A percentile compares a stretch with the other conserved stretches of the same genome.
phyloP scores from a whole-genome alignment of 2,888 invertebrate genomes.

The Drosophila merina region DNA sequence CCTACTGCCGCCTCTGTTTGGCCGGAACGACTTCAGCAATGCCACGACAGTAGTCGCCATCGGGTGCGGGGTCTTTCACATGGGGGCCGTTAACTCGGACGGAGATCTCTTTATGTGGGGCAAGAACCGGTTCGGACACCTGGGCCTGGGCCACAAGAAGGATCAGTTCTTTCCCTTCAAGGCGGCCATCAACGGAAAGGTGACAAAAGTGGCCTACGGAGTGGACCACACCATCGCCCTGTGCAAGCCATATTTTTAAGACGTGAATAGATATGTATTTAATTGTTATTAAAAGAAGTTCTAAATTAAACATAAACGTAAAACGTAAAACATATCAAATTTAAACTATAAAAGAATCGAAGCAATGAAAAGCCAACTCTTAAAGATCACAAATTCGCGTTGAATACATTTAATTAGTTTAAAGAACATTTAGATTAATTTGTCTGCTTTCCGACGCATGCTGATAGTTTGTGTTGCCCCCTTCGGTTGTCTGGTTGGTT shows the following conservation, averaged over 20 bases:
- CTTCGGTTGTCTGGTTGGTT: constrained; percentile 5
- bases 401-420: constrained; percentile 79
- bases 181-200: constrained; percentile 91
- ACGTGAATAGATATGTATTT: background rate
- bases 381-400: constrained; percentile 80
- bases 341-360: background rate
- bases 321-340: background rate
- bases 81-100: constrained; percentile 91
- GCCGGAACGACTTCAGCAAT: constrained; percentile 92
- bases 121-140: constrained; percentile 91
- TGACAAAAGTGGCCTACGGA: constrained; percentile 90
- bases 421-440: constrained; percentile 80
- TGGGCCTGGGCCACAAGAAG: constrained; percentile 92
- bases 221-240: constrained; percentile 93
- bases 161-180: constrained; percentile 96
- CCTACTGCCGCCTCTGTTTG: constrained; percentile 93
- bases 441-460: constrained; percentile 32
- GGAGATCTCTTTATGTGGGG: constrained; percentile 98
- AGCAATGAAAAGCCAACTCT: constrained; percentile 11
- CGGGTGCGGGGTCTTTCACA: constrained; percentile 89
- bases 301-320: background rate
- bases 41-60: constrained; percentile 88
- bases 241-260: constrained; percentile 88
- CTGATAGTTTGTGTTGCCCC: constrained; percentile 33
- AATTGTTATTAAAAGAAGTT: background rate